These are phyloP conservation scores for Ptychobarbus kaznakovi DNA, from an alignment of 2,797 vertebrate species.

Conservation along the genomic window DNA sequence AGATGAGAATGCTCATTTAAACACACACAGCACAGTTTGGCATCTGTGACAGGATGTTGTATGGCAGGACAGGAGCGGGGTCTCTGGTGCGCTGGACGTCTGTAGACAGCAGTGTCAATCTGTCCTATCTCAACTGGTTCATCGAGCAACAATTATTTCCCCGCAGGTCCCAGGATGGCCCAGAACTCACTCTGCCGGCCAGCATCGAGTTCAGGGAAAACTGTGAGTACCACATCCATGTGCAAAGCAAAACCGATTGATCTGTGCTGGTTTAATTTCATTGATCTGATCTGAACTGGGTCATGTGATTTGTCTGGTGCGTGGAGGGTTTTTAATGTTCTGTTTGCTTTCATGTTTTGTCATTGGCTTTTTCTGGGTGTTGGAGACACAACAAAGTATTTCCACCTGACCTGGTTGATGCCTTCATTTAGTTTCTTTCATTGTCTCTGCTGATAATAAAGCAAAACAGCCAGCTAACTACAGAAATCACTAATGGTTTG, in stretches of 20 bases:
- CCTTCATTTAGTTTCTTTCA: background rate
- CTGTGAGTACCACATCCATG: slow-evolving; percentile 81
- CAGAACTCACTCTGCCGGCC: slow-evolving; percentile 89
- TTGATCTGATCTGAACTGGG: background rate
- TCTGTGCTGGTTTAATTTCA: slow-evolving; percentile 14
- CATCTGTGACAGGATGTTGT: slow-evolving; percentile 34
- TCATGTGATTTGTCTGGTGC: background rate
- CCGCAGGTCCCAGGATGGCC: slow-evolving; percentile 86
- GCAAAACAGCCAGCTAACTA: background rate
- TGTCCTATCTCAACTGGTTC: slow-evolving; percentile 37
- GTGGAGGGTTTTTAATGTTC: background rate
- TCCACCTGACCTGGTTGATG: background rate
- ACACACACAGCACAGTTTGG: slow-evolving; percentile 22
- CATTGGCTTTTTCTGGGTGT: background rate
- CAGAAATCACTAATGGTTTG: background rate
- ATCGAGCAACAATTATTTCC: slow-evolving; percentile 61
- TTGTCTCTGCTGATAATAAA: background rate
- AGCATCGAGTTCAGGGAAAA: slow-evolving; percentile 97
- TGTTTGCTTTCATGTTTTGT: background rate
- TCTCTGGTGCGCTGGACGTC: slow-evolving; percentile 55
- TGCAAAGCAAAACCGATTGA: background rate
- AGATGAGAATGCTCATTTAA: slow-evolving; percentile 15
- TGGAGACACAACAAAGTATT: background rate
- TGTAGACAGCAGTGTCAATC: slow-evolving; percentile 51
- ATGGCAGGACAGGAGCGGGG: slow-evolving; percentile 34